A percentile compares a stretch with the other conserved stretches of the same genome.
Conservation (phyloP, 1,140 invertebrate genomes). For the Druon quercuslanigerum region DNA sequence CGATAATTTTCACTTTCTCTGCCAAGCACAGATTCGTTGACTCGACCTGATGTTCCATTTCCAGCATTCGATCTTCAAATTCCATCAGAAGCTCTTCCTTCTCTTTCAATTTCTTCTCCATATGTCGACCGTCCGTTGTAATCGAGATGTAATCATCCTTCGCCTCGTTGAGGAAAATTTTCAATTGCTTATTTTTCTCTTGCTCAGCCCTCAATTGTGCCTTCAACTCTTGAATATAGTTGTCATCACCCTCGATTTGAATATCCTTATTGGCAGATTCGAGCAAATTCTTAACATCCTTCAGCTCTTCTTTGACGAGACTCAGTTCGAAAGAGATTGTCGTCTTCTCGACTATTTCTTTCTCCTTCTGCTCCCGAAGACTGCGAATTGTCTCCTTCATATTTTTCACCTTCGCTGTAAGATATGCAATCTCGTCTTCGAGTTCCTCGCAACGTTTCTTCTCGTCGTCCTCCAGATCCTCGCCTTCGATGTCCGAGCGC, state of each 20-base stretch:
- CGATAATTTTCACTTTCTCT: slow-evolving; percentile 56
- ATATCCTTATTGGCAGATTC: slow-evolving; percentile 49
- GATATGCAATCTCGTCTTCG: slow-evolving; percentile 55
- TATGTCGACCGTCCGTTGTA: slow-evolving; percentile 47
- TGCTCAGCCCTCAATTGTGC: slow-evolving; percentile 57
- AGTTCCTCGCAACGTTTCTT: slow-evolving; percentile 51
- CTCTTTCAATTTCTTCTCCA: slow-evolving; percentile 51
- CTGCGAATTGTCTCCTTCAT: slow-evolving; percentile 58
- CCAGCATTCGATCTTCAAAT: slow-evolving; percentile 56
- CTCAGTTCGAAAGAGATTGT: slow-evolving; percentile 59
- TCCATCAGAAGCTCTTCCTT: slow-evolving; percentile 51
- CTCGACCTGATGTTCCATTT: slow-evolving; percentile 62
- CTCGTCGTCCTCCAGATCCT: slow-evolving; percentile 43
- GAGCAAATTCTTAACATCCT: slow-evolving; percentile 55
- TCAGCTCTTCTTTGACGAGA: slow-evolving; percentile 57
- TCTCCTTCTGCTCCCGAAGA: slow-evolving; percentile 57
- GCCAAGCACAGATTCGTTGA: slow-evolving; percentile 55
- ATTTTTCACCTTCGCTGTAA: slow-evolving; percentile 52
- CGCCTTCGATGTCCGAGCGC: slow-evolving; percentile 8
- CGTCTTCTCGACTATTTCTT: slow-evolving; percentile 56
- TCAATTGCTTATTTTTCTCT: slow-evolving; percentile 64
- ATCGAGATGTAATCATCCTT: slow-evolving; percentile 66
- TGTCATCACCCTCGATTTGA: slow-evolving; percentile 42
- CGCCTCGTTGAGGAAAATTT: slow-evolving; percentile 67
- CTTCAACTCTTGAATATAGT: slow-evolving; percentile 59